These are phyloP conservation scores for Rhynchonycteris naso DNA, from an alignment of 2,797 vertebrate genomes.

Conservation along the genomic window DNA sequence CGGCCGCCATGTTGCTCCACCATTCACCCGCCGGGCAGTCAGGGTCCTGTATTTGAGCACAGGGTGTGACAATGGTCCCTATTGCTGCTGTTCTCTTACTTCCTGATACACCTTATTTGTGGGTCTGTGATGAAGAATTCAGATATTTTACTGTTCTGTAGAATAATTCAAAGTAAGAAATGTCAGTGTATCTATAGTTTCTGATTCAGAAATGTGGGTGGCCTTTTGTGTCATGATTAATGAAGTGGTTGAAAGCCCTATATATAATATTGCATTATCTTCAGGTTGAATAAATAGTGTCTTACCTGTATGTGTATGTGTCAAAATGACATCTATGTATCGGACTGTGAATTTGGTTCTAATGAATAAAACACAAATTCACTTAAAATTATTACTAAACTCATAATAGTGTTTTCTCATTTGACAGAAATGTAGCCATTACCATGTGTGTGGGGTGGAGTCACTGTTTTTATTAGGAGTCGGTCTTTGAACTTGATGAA, in stretches of 20 bases:
- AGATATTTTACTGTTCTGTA: not conserved
- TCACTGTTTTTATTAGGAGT: not conserved
- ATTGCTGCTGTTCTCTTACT: not conserved
- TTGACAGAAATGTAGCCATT: not conserved
- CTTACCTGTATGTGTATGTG: not conserved
- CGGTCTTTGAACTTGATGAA: not conserved
- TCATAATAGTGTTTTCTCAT: not conserved
- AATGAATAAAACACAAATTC: constrained; percentile 26
- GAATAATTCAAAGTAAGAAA: not conserved
- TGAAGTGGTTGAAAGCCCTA: not conserved
- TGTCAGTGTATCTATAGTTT: not conserved
- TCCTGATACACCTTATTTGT: not conserved
- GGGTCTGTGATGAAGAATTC: not conserved
- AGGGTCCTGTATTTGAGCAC: not conserved
- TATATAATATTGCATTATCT: not conserved
- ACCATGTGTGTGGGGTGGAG: not conserved
- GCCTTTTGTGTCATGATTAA: not conserved
- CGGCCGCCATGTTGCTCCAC: not conserved
- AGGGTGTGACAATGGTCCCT: not conserved
- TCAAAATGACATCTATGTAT: not conserved
- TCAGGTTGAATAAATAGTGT: not conserved
- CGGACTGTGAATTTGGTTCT: not conserved
- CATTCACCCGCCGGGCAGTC: not conserved
- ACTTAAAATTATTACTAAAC: constrained; percentile 28
- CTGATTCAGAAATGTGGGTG: not conserved